phyloP scores from a whole-genome alignment of 2,888 invertebrate species.

The Fabriciana adippe region DNA sequence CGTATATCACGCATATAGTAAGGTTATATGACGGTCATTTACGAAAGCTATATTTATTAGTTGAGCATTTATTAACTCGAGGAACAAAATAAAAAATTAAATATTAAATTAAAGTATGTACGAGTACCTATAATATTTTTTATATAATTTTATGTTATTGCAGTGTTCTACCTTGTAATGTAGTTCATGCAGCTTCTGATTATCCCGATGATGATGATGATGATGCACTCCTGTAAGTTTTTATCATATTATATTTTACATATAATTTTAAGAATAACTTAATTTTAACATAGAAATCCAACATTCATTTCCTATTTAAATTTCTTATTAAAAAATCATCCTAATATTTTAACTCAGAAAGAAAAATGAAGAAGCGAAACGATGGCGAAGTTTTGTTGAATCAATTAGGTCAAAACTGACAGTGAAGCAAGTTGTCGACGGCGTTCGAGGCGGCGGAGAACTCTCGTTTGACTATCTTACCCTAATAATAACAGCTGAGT shows the following conservation, averaged over 20 bases:
- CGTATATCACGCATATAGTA: neutral
- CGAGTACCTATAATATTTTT: slow-evolving; percentile 1
- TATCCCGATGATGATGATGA: slow-evolving; percentile 57
- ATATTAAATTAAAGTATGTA: neutral
- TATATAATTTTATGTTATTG: slow-evolving; percentile 37
- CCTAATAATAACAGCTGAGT: slow-evolving; percentile 92
- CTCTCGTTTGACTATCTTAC: slow-evolving; percentile 92
- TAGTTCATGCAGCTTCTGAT: slow-evolving; percentile 75
- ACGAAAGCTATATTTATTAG: neutral
- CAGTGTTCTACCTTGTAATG: slow-evolving; percentile 85
- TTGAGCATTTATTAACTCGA: neutral
- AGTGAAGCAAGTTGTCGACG: slow-evolving; percentile 92
- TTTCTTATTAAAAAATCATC: neutral
- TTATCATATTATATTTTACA: slow-evolving; percentile 6
- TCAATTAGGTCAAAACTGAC: slow-evolving; percentile 90
- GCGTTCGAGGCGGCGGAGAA: slow-evolving; percentile 88
- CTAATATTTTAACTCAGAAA: slow-evolving; percentile 47
- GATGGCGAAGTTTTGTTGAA: slow-evolving; percentile 88
- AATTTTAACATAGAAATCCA: neutral
- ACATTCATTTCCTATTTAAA: neutral
- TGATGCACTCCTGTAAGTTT: slow-evolving; percentile 66
- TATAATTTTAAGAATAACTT: neutral
- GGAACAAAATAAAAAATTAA: neutral
- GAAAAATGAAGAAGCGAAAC: slow-evolving; percentile 81
- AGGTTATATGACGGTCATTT: neutral